Evolutionary conservation across 2,797 vertebrate species (phyloP), one percentile per base, ranked within the genome.

Genomic region (Enteromius anoplus): DNA sequence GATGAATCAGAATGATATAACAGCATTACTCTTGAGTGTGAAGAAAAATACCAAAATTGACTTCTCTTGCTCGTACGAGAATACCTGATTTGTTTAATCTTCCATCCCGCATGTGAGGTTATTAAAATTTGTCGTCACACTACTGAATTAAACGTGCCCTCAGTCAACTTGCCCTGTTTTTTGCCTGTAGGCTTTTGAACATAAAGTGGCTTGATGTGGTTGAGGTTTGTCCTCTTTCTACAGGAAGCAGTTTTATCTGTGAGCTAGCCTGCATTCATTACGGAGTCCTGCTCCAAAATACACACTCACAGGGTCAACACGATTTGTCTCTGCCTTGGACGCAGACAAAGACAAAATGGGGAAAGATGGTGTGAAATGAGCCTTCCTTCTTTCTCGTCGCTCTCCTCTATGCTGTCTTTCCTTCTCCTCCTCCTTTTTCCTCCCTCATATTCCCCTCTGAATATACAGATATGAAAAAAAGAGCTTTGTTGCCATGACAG

Each of bases 401-500:
- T 85, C 80, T 86, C 82, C 87, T 86, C 64, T 85, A 42, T 88
- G 86, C 84, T 87, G 90, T 88, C 90, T 92, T 89, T 88, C 82
- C 89, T 89, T 90, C 83, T 79, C 83, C 84, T 87, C 72, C 14
- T 81, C 87, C 85, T 86, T 78, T 77, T 73, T 60, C 65, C 80
- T 89, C 88, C 83, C 88, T 84, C 89, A 88, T 81, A 89, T 86
- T 88, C 89, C 90, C 90, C 90, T 86, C 91, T 85, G 85, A 88
- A 88, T 85, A 87, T 78, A 86, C 84, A 89, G 73, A 82, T 87
- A 91, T 91, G 88, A 91, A 92, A 90, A 91, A 92, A 93, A 92
- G 91, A 93, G 91, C 89, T 88, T 89, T 91, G 95, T 95, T 94
- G 92, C 94, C 88, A 95, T 95, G 93, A 89, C 93, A 92, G 92